Base-by-base conservation (phyloP, 2,113 vertebrate genomes). In the Echinops telfairi region DNA sequence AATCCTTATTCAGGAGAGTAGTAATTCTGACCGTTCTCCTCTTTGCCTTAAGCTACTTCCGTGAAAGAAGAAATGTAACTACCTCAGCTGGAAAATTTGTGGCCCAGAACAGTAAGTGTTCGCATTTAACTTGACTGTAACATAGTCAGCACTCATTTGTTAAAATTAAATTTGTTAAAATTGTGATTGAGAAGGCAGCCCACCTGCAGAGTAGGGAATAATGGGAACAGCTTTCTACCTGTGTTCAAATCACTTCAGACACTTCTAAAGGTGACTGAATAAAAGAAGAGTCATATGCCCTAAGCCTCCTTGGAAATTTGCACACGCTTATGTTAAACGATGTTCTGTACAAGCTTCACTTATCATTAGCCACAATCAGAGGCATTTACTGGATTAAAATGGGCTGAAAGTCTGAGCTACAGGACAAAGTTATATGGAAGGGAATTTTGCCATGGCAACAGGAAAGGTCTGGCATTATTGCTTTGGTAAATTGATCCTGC, bases 1-100 rank as follows among this genome's bases (percentile, higher is more conserved):
- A 57, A 75, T 83, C 4, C 3, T 84, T 68, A 33, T 43, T 93
- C 10, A 81, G 22, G 62, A 23, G 33, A 47, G 19, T 93, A 73
- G 89, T 75, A 53, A 53, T 73, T 79, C 75, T 33, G 38, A 79
- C 19, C 86, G 89, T 40, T 95, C 86, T 71, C 89, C 80, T 68
- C 25, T 97, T 97, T 97, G 77, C 23, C 97, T 97, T n/a, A 95
- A 98, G 98, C 96, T 97, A 94, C 36, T 96, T 97, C 68, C 97
- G 96, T 47, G 97, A 96, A 90, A 98, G 97, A 97, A 98, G 97
- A 97, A 97, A 94, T 76, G 36, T 92, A 93, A 89, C 97, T 95
- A 95, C 93, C 93, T 92, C 89, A 95, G 5, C 85, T 95, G 97
- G 92, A 90, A 97, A 95, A 66, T n/a, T 93, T 47, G 83, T 66